Evolutionary conservation across 2,113 vertebrate species (phyloP), one percentile per base, ranked within the genome.

Genomic region (Maccullochella peelii): DNA sequence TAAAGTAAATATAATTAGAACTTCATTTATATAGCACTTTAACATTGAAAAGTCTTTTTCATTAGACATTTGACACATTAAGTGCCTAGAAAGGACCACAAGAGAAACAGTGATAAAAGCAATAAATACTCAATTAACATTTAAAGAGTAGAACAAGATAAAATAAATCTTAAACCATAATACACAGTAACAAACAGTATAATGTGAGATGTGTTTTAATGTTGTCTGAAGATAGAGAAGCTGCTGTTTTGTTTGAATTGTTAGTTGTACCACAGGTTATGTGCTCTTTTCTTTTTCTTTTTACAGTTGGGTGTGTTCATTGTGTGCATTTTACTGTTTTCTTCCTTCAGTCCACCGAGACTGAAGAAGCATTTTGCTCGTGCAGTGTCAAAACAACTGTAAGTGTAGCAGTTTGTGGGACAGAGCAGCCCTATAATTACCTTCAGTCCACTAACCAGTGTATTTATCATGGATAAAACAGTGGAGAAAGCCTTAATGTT

Each of bases 401-500:
- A 73, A 67, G 65, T 61, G 75, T 54, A 73, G 38, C 50, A 42
- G 47, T 66, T 57, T 62, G 68, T 73, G 83, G 40, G 61, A 58
- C 27, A 52, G 70, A 80, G 73, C 21, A 57, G 49, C 52, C 57
- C 80, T 84, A 79, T 86, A 88, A 91, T 93, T 86, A 92, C 65
- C 50, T 59, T 14, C 50, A 69, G 70, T 91, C 82, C 79, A 68
- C 85, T 40, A 88, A 84, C 57, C 65, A 58, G 54, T 55, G 75
- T 83, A 73, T 92, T 90, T 82, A 85, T 91, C 84, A 86, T 58
- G 70, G 44, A 77, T 33, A 79, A 80, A 88, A 73, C 47, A 84
- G 33, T 73, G 54, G 18, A 61, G 57, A 90, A 87, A 83, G 73
- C 85, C 54, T 83, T 80, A 87, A 87, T 89, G 90, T 83, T 91